Percentiles rank a stretch among this genome's conserved stretches.
Conservation (phyloP, 1,140 invertebrate species). For the Anadara kagoshimensis region DNA sequence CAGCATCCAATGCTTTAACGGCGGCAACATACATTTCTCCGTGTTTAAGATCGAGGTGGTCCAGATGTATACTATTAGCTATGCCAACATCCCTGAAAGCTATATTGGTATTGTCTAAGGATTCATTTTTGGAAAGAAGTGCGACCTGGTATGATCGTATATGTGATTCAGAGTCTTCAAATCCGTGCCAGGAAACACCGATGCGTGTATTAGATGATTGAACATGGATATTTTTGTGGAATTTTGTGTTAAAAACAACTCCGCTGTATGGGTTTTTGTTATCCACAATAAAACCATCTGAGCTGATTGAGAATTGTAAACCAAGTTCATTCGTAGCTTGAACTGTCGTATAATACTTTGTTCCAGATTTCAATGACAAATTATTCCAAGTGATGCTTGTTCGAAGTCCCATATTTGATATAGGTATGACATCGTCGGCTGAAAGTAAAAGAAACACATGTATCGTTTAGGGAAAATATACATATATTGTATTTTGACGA, state of each 20-base stretch:
- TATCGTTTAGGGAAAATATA: too few relatives aligned
- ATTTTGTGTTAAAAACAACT: slow-evolving; percentile 25
- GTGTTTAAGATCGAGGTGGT: slow-evolving; percentile 14
- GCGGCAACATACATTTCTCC: slow-evolving; percentile 23
- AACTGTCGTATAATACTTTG: slow-evolving; percentile 27
- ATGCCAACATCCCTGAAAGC: slow-evolving; percentile 12
- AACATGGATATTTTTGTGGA: slow-evolving; percentile 8
- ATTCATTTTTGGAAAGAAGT: slow-evolving; percentile 9
- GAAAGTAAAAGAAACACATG: background rate
- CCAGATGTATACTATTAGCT: slow-evolving; percentile 12
- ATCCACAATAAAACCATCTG: slow-evolving; percentile 37
- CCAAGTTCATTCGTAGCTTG: slow-evolving; percentile 25
- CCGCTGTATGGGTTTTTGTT: slow-evolving; percentile 12
- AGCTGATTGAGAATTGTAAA: slow-evolving; percentile 11
- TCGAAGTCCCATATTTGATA: background rate
- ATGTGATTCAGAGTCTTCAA: slow-evolving; percentile 43
- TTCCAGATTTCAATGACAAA: slow-evolving; percentile 15
- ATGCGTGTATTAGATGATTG: slow-evolving; percentile 22
- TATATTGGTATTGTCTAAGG: background rate
- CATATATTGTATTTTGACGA: too few relatives aligned
- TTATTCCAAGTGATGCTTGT: slow-evolving; percentile 1
- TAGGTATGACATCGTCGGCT: slow-evolving; percentile 13
- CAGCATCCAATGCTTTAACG: slow-evolving; percentile 48
- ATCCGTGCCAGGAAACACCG: slow-evolving; percentile 47
- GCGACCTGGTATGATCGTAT: slow-evolving; percentile 38